Evolutionary conservation across 2,888 invertebrate genomes (phyloP), one percentile per base, ranked within the genome.

Genomic region (Thymelicus lineola): DNA sequence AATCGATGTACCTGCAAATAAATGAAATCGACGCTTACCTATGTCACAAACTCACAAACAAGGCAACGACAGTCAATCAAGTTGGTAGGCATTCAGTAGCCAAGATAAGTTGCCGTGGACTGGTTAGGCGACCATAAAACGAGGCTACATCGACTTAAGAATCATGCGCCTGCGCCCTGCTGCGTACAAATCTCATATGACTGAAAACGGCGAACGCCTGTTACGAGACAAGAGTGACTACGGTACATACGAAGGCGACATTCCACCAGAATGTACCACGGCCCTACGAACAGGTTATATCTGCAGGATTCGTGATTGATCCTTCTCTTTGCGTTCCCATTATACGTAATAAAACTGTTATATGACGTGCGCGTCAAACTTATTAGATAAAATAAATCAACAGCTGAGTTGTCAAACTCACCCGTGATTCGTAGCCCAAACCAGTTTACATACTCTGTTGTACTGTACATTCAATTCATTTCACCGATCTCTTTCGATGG

Each of bases 191-290:
- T 90, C 87, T 91, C 84, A 85, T 87, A 85, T 86, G 88, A 81
- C 86, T 84, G 86, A 87, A 87, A 87, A 86, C 83, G 81, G 85
- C 82, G 84, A 83, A 82, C 85, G 77, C 75, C 79, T 50, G 17
- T 50, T 50, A 50, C 48, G 17, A 42, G 9, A 12, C 10, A 38
- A 4, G 4, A 36, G 6, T 36, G 36, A 50, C 17, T 91, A 90
- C 90, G 91, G 91, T 92, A 91, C 90, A 86, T 82, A 80, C 79
- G 78, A 83, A 84, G 88, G 88, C 90, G 90, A 91, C 93, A 93
- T 93, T 92, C 93, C 90, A 81, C 79, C 84, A 90, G 90, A 89
- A 92, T 90, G 90, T 85, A 83, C 83, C 85, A 84, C 85, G 86
- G 87, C 87, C 88, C 89, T 87, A 85, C 85, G 84, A 91, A 91